A percentile compares a stretch with the other conserved stretches of the same genome.
Evolutionary conservation across 2,113 vertebrate genomes (phyloP).

Genomic region (Ifrita kowaldi): DNA sequence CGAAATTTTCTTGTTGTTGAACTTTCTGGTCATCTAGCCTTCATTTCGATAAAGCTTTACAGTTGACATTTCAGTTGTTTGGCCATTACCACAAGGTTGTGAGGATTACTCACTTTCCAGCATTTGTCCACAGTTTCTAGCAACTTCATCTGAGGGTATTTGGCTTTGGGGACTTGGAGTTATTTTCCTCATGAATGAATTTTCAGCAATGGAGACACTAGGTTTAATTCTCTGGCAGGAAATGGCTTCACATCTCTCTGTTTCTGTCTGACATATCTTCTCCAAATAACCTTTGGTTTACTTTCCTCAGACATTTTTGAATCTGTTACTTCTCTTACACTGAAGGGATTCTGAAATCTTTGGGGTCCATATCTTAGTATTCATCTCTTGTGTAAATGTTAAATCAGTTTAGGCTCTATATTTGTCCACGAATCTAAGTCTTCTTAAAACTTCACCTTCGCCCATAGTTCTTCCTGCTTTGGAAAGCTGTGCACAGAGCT

Average conservation of each 20-base stretch:
- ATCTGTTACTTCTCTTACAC: not conserved
- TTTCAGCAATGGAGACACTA: not conserved
- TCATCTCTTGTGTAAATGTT: not conserved
- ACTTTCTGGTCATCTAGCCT: not conserved
- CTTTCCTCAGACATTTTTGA: not conserved
- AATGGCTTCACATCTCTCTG: not conserved
- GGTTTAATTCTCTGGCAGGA: not conserved
- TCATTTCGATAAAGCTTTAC: not conserved
- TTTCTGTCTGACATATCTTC: not conserved
- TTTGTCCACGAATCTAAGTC: not conserved
- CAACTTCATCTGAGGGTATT: not conserved
- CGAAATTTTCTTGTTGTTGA: not conserved
- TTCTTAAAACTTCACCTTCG: not conserved
- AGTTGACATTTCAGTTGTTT: not conserved
- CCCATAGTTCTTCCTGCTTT: not conserved
- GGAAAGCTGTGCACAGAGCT: not conserved
- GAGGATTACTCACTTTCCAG: not conserved
- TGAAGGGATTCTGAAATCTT: not conserved
- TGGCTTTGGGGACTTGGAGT: not conserved
- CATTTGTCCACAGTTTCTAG: not conserved
- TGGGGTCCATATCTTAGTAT: not conserved
- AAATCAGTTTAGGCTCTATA: not conserved
- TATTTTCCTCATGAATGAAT: not conserved
- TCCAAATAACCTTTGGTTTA: not conserved
- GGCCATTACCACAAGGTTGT: not conserved